Evolutionary conservation across 2,113 vertebrate species (phyloP).

Genomic region (Brachirus orientalis): DNA sequence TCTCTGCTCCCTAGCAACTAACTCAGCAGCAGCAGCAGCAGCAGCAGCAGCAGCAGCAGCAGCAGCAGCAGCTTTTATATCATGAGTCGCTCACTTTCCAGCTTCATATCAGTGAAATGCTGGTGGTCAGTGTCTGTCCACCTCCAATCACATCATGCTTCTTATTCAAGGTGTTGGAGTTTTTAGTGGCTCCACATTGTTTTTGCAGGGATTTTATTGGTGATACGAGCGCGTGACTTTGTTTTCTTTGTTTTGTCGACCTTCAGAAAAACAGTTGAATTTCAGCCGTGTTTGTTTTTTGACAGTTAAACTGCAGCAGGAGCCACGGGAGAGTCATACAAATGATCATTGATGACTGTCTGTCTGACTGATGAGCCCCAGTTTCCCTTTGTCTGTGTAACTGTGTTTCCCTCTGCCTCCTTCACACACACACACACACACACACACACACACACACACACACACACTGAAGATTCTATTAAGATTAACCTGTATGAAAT

Average conservation of each 20-base stretch:
- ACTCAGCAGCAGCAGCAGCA: too few species aligned
- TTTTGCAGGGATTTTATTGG: too few species aligned
- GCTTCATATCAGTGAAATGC: too few species aligned
- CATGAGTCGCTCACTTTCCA: too few species aligned
- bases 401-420: conserved; percentile 18
- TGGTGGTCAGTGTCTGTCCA: too few species aligned
- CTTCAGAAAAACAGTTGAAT: conserved; percentile 11
- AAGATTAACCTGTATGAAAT: conserved; percentile 70
- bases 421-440: conserved; percentile 1
- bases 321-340: conserved; percentile 35
- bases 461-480: conserved; percentile 65
- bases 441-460: background rate
- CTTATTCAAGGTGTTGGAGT: background rate
- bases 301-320: conserved; percentile 8
- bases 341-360: conserved; percentile 44
- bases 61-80: too few species aligned
- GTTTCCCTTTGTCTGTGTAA: conserved; percentile 32
- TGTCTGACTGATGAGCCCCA: conserved; percentile 36
- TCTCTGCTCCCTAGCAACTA: too few species aligned
- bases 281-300: conserved; percentile 2
- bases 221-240: too few species aligned
- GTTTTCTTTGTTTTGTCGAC: background rate
- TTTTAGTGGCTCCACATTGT: too few species aligned
- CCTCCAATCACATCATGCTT: too few species aligned
- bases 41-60: too few species aligned